Percentiles rank a stretch among this genome's conserved stretches.
phyloP scores from a whole-genome alignment of 2,888 invertebrate genomes.

The Corythucha ciliata region DNA sequence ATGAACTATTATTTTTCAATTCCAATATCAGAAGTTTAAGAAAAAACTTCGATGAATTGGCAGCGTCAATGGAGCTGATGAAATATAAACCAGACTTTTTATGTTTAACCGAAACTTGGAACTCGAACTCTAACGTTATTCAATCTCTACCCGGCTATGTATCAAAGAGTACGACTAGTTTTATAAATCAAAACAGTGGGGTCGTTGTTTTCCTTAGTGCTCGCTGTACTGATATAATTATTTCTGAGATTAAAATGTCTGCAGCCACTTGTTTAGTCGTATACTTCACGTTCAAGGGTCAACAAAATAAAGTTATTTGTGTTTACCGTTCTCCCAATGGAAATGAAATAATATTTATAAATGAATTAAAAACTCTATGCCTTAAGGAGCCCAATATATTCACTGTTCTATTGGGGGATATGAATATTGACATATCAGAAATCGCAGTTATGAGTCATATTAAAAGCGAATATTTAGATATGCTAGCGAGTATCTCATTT shows the following conservation, averaged over 20 bases:
- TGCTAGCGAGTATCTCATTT: too few species aligned
- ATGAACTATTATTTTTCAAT: background rate
- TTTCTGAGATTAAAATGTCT: background rate
- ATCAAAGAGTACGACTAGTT: background rate
- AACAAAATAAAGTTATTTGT: background rate
- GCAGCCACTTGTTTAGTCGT: constrained; percentile 1
- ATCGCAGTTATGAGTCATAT: too few species aligned
- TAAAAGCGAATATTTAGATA: too few species aligned
- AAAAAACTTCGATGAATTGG: constrained; percentile 3
- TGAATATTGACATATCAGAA: background rate
- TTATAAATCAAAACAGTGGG: constrained; percentile 1
- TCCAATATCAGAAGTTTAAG: background rate
- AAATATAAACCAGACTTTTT: too few species aligned
- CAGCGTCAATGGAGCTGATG: too few species aligned
- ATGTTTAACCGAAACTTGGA: background rate
- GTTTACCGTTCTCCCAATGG: constrained; percentile 1
- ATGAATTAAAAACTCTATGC: background rate
- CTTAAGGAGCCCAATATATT: background rate
- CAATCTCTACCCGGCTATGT: background rate
- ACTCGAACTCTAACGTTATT: background rate
- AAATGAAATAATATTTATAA: background rate
- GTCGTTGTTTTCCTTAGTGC: background rate
- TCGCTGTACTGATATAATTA: background rate
- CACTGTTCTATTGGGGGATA: background rate
- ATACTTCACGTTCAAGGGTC: background rate